phyloP scores from a whole-genome alignment of 1,140 invertebrate species.

The Capitella teleta region DNA sequence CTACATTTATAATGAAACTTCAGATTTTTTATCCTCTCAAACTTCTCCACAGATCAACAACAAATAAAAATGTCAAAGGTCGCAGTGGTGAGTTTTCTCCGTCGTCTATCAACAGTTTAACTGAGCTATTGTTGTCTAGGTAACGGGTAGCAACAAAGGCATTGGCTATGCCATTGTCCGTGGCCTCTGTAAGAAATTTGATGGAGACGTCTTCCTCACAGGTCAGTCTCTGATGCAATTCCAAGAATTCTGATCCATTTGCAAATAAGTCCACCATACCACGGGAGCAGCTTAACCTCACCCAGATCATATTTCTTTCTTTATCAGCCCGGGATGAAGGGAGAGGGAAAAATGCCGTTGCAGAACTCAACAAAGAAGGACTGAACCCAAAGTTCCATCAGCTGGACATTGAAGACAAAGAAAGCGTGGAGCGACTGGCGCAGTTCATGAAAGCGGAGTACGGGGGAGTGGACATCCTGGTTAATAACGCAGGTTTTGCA shows the following conservation, averaged over 20 bases:
- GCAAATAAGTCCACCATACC: too few relatives aligned
- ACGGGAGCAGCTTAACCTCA: too few relatives aligned
- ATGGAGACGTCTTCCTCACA: conserved; percentile 54
- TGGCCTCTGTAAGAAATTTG: conserved; percentile 51
- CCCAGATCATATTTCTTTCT: conserved; percentile 1
- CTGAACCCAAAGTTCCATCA: conserved; percentile 53
- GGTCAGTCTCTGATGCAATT: too few relatives aligned
- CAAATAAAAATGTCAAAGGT: too few relatives aligned
- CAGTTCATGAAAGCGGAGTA: conserved; percentile 54
- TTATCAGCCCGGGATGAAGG: conserved; percentile 45
- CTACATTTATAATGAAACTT: too few relatives aligned
- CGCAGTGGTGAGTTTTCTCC: too few relatives aligned
- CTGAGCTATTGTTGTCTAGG: too few relatives aligned
- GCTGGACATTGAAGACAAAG: conserved; percentile 52
- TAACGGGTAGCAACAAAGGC: conserved; percentile 65
- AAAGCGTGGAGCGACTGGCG: conserved; percentile 50
- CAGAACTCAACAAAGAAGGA: conserved; percentile 44
- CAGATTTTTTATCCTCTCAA: too few relatives aligned
- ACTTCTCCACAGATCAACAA: too few relatives aligned
- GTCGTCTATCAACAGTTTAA: too few relatives aligned
- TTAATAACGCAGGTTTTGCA: conserved; percentile 75
- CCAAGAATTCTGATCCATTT: too few relatives aligned
- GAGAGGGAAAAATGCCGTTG: conserved; percentile 49
- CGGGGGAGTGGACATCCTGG: conserved; percentile 62
- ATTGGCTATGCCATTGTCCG: conserved; percentile 61